Evolutionary conservation across 2,113 vertebrate genomes (phyloP).

Genomic region (Tauraco erythrolophus): DNA sequence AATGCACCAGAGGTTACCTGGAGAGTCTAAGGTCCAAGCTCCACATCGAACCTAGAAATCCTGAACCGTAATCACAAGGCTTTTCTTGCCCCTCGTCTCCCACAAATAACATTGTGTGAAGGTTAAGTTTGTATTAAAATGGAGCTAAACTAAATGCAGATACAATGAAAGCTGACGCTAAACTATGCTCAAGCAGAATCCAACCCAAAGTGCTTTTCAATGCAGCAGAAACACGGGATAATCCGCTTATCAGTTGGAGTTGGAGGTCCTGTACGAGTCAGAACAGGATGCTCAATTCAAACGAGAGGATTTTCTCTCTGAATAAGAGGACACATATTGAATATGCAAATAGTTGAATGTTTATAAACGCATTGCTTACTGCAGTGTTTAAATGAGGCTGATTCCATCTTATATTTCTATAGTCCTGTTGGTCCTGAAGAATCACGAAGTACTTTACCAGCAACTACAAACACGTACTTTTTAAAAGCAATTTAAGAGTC

Average conservation of each 20-base stretch:
- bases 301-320: constrained; percentile 36
- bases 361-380: neutral
- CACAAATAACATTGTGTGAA: neutral
- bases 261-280: neutral
- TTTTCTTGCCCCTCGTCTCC: neutral
- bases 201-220: neutral
- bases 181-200: neutral
- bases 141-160: neutral
- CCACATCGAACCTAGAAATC: neutral
- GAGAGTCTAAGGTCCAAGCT: too few relatives aligned
- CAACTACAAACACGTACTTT: neutral
- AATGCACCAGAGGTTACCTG: neutral
- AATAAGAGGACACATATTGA: neutral
- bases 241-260: constrained; percentile 5
- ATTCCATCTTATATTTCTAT: neutral
- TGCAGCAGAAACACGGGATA: neutral
- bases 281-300: neutral
- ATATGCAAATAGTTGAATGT: constrained; percentile 12
- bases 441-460: neutral
- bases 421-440: neutral
- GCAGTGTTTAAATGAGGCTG: neutral
- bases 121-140: neutral
- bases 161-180: neutral
- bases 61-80: neutral
- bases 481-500: neutral